These are phyloP conservation scores for Cydia amplana DNA, from an alignment of 1,140 invertebrate genomes.

Conservation along the genomic window DNA sequence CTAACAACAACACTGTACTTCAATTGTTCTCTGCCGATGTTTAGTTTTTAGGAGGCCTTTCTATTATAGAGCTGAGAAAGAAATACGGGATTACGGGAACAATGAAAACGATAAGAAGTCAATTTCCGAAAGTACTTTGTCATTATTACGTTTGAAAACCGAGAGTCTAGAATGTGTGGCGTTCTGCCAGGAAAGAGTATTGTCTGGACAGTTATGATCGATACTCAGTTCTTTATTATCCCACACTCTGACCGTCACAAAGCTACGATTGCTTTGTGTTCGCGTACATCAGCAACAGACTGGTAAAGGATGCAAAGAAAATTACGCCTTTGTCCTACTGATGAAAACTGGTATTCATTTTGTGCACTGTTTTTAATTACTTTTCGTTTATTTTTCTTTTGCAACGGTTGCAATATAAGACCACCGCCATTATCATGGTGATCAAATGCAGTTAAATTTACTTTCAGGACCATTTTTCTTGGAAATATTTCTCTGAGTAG, in stretches of 20 bases:
- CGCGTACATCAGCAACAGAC: background rate
- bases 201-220: slow-evolving; percentile 59
- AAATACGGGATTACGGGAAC: slow-evolving; percentile 26
- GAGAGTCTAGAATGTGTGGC: slow-evolving; percentile 50
- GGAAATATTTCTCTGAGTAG: background rate
- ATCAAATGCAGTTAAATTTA: slow-evolving; percentile 10
- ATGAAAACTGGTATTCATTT: slow-evolving; percentile 6
- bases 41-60: slow-evolving; percentile 33
- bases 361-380: slow-evolving; percentile 1
- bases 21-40: background rate
- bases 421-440: background rate
- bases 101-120: background rate
- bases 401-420: background rate
- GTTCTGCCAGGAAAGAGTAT: slow-evolving; percentile 57
- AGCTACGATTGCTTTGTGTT: slow-evolving; percentile 14
- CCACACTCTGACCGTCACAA: slow-evolving; percentile 21
- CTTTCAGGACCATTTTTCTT: background rate
- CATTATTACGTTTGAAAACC: slow-evolving; percentile 34
- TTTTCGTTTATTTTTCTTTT: background rate
- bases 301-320: background rate
- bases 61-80: background rate
- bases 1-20: slow-evolving; percentile 53
- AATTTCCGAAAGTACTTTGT: background rate
- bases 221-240: slow-evolving; percentile 69
- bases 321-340: slow-evolving; percentile 2